Percentiles rank a stretch among this genome's conserved stretches.
These are phyloP conservation scores for Noctua janthe DNA, from an alignment of 2,888 invertebrate genomes.

Conservation along the genomic window DNA sequence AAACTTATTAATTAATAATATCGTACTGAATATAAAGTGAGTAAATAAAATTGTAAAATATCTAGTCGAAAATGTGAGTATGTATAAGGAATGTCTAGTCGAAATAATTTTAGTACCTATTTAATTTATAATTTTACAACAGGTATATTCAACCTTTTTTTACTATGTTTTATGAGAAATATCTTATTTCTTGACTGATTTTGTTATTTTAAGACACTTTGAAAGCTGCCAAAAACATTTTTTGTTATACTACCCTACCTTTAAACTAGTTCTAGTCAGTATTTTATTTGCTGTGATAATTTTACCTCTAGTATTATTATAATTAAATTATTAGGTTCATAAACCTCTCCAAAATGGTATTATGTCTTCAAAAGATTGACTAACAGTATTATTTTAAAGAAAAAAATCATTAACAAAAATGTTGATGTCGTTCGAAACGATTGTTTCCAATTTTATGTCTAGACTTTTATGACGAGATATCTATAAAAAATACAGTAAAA, in stretches of 20 bases:
- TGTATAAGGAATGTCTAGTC: conserved; percentile 55
- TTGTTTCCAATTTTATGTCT: conserved; percentile 56
- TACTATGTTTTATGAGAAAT: not conserved
- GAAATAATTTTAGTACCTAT: conserved; percentile 19
- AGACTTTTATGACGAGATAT: conserved; percentile 37
- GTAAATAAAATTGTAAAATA: conserved; percentile 46
- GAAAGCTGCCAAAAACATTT: conserved; percentile 43
- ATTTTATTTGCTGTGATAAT: conserved; percentile 67
- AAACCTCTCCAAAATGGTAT: conserved; percentile 26
- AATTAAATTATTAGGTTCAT: conserved; percentile 39
- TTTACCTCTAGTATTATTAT: conserved; percentile 53
- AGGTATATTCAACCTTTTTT: not conserved
- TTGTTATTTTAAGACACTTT: conserved; percentile 17
- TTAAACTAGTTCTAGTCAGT: conserved; percentile 49
- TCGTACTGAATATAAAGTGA: conserved; percentile 56
- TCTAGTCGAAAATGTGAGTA: conserved; percentile 58
- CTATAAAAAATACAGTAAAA: conserved; percentile 36
- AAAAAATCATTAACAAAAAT: conserved; percentile 26
- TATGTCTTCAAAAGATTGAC: conserved; percentile 51
- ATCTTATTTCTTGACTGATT: conserved; percentile 32
- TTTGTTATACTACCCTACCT: conserved; percentile 29
- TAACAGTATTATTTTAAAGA: conserved; percentile 47
- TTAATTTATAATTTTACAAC: conserved; percentile 32
- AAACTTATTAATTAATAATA: conserved; percentile 54
- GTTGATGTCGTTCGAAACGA: conserved; percentile 65